Evolutionary conservation across 1,140 invertebrate species (phyloP).

Genomic region (Zelostemma sp.): DNA sequence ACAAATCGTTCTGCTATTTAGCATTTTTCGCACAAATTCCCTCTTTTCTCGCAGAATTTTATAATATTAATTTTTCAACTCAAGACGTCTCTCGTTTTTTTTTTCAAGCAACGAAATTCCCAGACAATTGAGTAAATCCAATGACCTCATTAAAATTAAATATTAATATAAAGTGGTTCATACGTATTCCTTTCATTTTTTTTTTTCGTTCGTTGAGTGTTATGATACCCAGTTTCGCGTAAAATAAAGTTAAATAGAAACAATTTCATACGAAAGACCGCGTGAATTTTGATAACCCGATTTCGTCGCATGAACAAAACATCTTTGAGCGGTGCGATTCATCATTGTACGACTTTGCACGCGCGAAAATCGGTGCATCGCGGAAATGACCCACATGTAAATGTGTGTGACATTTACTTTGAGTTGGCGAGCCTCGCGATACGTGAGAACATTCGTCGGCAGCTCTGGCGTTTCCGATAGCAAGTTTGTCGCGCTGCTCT

Average conservation of each 20-base stretch:
- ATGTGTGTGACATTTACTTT: constrained; percentile 15
- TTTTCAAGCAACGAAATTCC: neutral
- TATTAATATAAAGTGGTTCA: neutral
- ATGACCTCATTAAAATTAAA: neutral
- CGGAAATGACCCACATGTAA: constrained; percentile 24
- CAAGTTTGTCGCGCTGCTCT: constrained; percentile 16
- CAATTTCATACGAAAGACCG: neutral
- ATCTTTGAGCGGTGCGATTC: neutral
- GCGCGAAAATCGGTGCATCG: neutral
- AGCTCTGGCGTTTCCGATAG: constrained; percentile 24
- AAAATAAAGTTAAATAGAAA: no score
- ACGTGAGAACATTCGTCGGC: constrained; percentile 17
- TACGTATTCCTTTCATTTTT: neutral
- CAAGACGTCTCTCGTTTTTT: constrained; percentile 12
- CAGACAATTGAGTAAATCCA: neutral
- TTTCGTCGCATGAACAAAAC: neutral
- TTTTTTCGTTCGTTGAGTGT: neutral
- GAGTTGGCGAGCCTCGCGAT: constrained; percentile 7
- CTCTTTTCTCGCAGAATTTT: constrained; percentile 31
- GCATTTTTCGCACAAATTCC: constrained; percentile 10
- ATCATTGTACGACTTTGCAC: neutral
- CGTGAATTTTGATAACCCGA: neutral
- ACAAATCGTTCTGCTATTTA: neutral
- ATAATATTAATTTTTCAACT: constrained; percentile 28
- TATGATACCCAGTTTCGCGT: neutral